Percentiles rank a stretch among this genome's conserved stretches.
phyloP scores from a whole-genome alignment of 2,888 invertebrate genomes.

The Clepsis dumicolana region DNA sequence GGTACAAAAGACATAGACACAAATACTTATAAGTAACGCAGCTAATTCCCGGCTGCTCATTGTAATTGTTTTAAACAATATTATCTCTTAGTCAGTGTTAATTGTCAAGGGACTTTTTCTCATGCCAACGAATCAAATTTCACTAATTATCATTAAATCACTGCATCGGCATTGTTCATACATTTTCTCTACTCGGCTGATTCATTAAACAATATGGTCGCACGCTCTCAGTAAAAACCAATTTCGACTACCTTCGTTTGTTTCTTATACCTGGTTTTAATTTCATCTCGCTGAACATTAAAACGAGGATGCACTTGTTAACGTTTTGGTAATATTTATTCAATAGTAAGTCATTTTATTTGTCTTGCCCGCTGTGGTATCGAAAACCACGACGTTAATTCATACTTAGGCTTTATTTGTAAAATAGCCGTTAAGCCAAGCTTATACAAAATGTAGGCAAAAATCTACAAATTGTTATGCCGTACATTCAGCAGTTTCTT shows the following conservation, averaged over 20 bases:
- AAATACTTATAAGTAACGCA: not conserved
- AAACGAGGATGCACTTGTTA: not conserved
- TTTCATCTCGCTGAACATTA: not conserved
- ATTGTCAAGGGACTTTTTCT: slow-evolving; percentile 34
- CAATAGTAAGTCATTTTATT: not conserved
- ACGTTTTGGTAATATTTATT: not conserved
- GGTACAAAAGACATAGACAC: slow-evolving; percentile 29
- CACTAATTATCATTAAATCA: slow-evolving; percentile 43
- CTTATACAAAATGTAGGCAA: not conserved
- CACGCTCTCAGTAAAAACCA: slow-evolving; percentile 32
- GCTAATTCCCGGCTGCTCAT: not conserved
- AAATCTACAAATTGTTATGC: not conserved
- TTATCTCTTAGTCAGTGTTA: not conserved
- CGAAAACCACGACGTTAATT: not conserved
- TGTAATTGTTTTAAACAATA: not conserved
- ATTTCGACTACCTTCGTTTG: slow-evolving; percentile 16
- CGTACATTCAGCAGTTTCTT: not conserved
- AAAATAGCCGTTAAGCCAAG: not conserved
- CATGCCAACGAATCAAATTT: slow-evolving; percentile 44
- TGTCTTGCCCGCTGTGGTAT: not conserved
- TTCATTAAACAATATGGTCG: slow-evolving; percentile 37
- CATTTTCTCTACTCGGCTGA: slow-evolving; percentile 38
- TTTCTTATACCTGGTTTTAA: not conserved
- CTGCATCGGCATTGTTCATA: slow-evolving; percentile 44
- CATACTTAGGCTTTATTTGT: not conserved